These are phyloP conservation scores for Thryonomys swinderianus DNA, from an alignment of 2,113 vertebrate genomes.

Conservation along the genomic window DNA sequence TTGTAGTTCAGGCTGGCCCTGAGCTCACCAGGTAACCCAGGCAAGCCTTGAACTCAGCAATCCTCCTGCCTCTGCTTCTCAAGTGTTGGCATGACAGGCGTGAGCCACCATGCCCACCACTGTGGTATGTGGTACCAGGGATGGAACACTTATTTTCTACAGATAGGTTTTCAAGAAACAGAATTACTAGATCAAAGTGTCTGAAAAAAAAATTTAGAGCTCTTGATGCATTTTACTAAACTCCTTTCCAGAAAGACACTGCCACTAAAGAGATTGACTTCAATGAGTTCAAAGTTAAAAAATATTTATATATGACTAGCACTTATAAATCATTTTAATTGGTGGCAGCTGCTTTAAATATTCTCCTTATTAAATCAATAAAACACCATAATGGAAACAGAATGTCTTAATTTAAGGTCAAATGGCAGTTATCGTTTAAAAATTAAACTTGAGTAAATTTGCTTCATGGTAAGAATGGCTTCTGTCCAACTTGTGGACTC, in stretches of 20 bases:
- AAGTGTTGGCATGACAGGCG: background rate
- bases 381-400: constrained; percentile 72
- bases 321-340: constrained; percentile 75
- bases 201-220: constrained; percentile 49
- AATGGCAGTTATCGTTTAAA: constrained; percentile 70
- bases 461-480: constrained; percentile 56
- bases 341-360: constrained; percentile 74
- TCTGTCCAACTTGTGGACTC: constrained; percentile 63
- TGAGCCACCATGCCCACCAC: background rate
- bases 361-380: constrained; percentile 68
- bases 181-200: constrained; percentile 47
- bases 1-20: background rate
- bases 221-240: constrained; percentile 57
- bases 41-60: background rate
- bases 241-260: constrained; percentile 59
- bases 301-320: constrained; percentile 69
- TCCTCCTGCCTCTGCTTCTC: background rate
- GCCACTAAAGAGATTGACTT: constrained; percentile 29
- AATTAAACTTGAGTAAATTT: constrained; percentile 77
- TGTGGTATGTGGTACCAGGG: too few relatives aligned
- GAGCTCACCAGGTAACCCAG: background rate
- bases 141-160: background rate
- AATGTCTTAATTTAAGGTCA: constrained; percentile 75
- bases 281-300: constrained; percentile 69
- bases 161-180: constrained; percentile 24